Percentiles rank a stretch among this genome's conserved stretches.
phyloP scores from a whole-genome alignment of 2,797 vertebrate species.

The Prunella strophiata region DNA sequence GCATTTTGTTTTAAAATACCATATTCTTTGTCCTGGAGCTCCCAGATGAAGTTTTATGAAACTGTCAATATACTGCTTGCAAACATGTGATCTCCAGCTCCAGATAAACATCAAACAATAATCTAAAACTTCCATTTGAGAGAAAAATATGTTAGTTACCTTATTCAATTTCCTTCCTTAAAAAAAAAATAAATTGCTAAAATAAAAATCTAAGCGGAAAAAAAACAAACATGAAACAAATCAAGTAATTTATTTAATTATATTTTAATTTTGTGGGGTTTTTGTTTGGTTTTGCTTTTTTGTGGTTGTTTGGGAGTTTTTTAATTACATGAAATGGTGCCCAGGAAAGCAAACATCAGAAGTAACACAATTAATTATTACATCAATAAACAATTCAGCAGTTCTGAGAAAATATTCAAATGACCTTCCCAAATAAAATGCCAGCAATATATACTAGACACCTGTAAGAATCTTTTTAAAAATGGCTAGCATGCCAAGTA shows the following conservation, averaged over 20 bases:
- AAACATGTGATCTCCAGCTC: not conserved
- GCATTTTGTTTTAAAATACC: not conserved
- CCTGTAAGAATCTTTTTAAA: not conserved
- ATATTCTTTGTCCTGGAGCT: not conserved
- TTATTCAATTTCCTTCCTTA: not conserved
- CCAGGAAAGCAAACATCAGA: constrained; percentile 16
- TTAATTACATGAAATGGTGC: not conserved
- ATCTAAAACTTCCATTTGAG: not conserved
- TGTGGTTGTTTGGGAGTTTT: not conserved
- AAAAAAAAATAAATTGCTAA: no score
- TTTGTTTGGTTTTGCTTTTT: not conserved
- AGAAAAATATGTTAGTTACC: not conserved
- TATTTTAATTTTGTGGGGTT: not conserved
- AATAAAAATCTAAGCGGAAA: not conserved
- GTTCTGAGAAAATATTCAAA: constrained; percentile 53
- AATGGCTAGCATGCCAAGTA: not conserved
- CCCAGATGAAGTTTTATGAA: not conserved
- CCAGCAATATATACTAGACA: not conserved
- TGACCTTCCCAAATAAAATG: constrained; percentile 20
- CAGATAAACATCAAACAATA: not conserved
- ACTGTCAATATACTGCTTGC: not conserved
- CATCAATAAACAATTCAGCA: constrained; percentile 27
- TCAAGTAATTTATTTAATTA: not conserved
- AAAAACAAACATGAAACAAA: not conserved
- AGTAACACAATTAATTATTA: constrained; percentile 24